phyloP scores from a whole-genome alignment of 2,888 invertebrate genomes.

The Caenorhabditis panamensis region DNA sequence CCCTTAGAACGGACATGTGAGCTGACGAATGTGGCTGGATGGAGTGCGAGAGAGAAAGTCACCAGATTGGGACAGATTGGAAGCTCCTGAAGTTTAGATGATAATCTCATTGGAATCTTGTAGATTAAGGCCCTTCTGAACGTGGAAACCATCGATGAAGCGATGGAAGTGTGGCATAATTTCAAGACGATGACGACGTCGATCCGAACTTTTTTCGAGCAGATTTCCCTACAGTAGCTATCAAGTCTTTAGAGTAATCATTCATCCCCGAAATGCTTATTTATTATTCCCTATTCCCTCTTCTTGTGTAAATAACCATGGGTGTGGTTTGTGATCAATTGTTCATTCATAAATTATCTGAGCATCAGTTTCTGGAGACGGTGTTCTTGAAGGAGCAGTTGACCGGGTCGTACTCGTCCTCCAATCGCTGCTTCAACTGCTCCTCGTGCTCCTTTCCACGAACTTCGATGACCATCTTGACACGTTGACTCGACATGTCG shows the following conservation, averaged over 20 bases:
- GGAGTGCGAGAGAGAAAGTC: slow-evolving; percentile 94
- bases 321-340: slow-evolving; percentile 18
- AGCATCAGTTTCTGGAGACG: not conserved
- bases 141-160: slow-evolving; percentile 87
- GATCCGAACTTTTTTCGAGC: slow-evolving; percentile 88
- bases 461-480: slow-evolving; percentile 90
- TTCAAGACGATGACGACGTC: slow-evolving; percentile 84
- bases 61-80: slow-evolving; percentile 91
- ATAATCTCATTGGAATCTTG: slow-evolving; percentile 17
- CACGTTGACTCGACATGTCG: slow-evolving; percentile 87
- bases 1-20: slow-evolving; percentile 13
- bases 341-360: not conserved
- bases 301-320: slow-evolving; percentile 30
- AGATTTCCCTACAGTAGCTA: slow-evolving; percentile 85
- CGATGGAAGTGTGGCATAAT: slow-evolving; percentile 71
- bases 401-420: slow-evolving; percentile 26
- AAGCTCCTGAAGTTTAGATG: no score
- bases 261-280: no score
- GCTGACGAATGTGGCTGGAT: slow-evolving; percentile 89
- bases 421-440: slow-evolving; percentile 82
- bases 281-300: not conserved
- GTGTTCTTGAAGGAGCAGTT: slow-evolving; percentile 56
- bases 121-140: slow-evolving; percentile 87
- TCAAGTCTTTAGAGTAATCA: slow-evolving; percentile 46
- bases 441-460: slow-evolving; percentile 88